Evolutionary conservation across 1,140 invertebrate species (phyloP).

Genomic region (Steinernema feltiae): DNA sequence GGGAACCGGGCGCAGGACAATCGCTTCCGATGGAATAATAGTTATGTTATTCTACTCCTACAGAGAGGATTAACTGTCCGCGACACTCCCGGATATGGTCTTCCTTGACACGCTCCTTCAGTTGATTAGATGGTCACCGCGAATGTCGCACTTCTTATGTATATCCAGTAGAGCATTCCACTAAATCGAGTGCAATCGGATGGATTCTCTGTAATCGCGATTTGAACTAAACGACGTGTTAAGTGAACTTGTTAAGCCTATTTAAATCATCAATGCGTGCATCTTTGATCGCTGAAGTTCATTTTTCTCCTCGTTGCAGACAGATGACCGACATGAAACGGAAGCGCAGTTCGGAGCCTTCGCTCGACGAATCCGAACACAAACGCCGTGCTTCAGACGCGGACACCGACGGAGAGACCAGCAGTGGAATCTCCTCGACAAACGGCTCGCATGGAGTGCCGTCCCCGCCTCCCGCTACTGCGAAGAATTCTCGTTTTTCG

Average conservation of each 20-base stretch:
- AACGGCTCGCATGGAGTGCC: not conserved
- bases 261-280: not conserved
- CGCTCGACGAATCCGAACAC: not conserved
- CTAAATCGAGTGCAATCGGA: constrained; percentile 13
- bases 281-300: not conserved
- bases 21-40: not conserved
- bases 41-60: not conserved
- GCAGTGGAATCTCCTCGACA: not conserved
- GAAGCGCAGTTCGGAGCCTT: not conserved
- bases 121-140: not conserved
- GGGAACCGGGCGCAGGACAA: not conserved
- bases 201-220: not conserved
- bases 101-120: not conserved
- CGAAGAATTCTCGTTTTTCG: constrained; percentile 4
- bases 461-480: not conserved
- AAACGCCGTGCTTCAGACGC: not conserved
- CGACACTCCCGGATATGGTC: not conserved
- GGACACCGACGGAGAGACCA: not conserved
- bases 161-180: not conserved
- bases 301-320: not conserved
- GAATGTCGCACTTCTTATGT: not conserved
- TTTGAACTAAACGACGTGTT: not conserved
- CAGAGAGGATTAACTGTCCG: not conserved
- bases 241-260: not conserved
- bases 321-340: not conserved